Percentiles rank a stretch among this genome's conserved stretches.
Conservation (phyloP, 2,888 invertebrate species). For the Apotomis turbidana region DNA sequence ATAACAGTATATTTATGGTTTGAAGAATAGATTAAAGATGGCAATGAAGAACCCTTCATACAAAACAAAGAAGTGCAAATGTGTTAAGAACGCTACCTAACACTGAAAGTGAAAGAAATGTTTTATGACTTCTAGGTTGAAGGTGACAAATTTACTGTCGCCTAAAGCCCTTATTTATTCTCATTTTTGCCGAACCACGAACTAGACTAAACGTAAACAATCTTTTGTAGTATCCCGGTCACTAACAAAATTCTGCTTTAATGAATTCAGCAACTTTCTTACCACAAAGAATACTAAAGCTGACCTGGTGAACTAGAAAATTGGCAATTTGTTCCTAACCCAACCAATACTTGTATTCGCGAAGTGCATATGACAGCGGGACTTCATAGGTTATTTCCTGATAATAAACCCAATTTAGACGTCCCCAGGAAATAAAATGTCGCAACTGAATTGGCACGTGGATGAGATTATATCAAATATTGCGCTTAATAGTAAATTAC, state of each 20-base stretch:
- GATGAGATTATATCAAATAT: background rate
- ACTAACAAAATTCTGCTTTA: constrained; percentile 3
- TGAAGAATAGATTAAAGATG: too few relatives aligned
- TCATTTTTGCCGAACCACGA: background rate
- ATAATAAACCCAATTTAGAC: constrained; percentile 4
- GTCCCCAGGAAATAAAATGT: background rate
- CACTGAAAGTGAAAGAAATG: constrained; percentile 4
- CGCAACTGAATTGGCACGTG: background rate
- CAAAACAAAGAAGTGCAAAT: constrained; percentile 47
- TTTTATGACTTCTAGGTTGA: constrained; percentile 6
- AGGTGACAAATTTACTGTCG: background rate
- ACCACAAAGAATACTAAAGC: constrained; percentile 19
- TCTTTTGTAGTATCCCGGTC: background rate
- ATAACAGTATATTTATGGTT: too few relatives aligned
- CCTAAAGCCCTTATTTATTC: background rate
- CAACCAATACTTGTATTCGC: constrained; percentile 23
- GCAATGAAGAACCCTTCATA: too few relatives aligned
- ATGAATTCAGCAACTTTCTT: constrained; percentile 28
- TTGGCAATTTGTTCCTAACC: constrained; percentile 35
- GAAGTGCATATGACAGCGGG: constrained; percentile 36
- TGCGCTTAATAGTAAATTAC: background rate
- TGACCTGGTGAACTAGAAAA: constrained; percentile 41
- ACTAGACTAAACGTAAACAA: constrained; percentile 9
- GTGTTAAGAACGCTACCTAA: constrained; percentile 49
- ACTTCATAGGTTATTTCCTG: constrained; percentile 11